These are phyloP conservation scores for Rhinogobius similis DNA, from an alignment of 2,113 vertebrate genomes.

Conservation along the genomic window DNA sequence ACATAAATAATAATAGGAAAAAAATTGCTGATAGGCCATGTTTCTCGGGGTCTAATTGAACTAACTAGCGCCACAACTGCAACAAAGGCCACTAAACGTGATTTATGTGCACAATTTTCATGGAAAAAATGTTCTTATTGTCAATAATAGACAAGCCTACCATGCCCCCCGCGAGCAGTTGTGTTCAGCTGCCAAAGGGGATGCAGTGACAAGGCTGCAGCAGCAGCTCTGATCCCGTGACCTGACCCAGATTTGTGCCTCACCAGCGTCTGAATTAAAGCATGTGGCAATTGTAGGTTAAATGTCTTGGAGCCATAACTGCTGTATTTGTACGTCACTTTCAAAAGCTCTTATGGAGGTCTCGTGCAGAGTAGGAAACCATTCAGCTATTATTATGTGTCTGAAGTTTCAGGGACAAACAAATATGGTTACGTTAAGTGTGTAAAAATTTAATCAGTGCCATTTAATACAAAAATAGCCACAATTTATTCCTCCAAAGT, in stretches of 20 bases:
- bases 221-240: constrained; percentile 55
- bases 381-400: background rate
- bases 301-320: constrained; percentile 24
- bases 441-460: background rate
- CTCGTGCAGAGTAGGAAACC: background rate
- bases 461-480: no score
- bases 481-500: no score
- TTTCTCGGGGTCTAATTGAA: background rate
- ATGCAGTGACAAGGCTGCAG: constrained; percentile 30
- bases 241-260: constrained; percentile 65
- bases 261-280: constrained; percentile 46
- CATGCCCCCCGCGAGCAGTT: background rate
- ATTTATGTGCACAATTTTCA: background rate
- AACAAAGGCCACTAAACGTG: background rate
- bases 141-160: background rate
- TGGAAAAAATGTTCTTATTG: background rate
- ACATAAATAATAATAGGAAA: background rate
- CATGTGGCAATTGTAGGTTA: constrained; percentile 45
- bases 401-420: background rate
- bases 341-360: constrained; percentile 14
- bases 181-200: constrained; percentile 18
- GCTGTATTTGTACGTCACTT: constrained; percentile 4
- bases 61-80: background rate
- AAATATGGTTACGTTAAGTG: background rate
- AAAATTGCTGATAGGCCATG: background rate